Conservation (phyloP, 2,113 vertebrate species). For the Nibea coibor region DNA sequence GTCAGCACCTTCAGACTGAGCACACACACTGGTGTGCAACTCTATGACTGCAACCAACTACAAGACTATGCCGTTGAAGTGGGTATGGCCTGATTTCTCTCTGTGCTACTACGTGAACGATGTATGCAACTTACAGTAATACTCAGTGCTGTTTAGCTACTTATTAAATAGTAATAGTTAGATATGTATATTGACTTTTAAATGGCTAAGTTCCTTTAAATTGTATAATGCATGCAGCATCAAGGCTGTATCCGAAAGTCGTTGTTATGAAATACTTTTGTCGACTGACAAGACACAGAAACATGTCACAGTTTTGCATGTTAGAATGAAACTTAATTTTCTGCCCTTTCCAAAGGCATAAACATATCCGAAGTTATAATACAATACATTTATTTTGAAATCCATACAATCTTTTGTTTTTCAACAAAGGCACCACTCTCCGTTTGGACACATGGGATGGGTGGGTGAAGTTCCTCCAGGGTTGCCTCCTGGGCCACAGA, state of each 20-base stretch:
- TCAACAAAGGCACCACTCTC: constrained; percentile 74
- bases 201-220: not conserved
- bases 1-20: constrained; percentile 83
- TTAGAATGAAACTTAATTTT: not conserved
- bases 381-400: not conserved
- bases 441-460: constrained; percentile 84
- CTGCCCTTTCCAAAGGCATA: not conserved
- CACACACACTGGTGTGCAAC: constrained; percentile 72
- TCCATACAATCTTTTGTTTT: not conserved
- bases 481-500: constrained; percentile 79
- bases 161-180: no score
- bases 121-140: not conserved
- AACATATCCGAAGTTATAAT: not conserved
- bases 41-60: constrained; percentile 86
- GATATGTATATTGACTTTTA: not conserved
- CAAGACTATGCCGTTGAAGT: constrained; percentile 73
- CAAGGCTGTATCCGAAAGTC: not conserved
- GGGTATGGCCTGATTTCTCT: constrained; percentile 66
- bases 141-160: not conserved
- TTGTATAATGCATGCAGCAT: not conserved
- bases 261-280: not conserved
- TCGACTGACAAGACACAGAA: not conserved
- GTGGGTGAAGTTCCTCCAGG: constrained; percentile 82
- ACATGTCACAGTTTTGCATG: not conserved
- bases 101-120: not conserved